phyloP scores from a whole-genome alignment of 2,113 vertebrate species.

The Choloepus hoffmanni region DNA sequence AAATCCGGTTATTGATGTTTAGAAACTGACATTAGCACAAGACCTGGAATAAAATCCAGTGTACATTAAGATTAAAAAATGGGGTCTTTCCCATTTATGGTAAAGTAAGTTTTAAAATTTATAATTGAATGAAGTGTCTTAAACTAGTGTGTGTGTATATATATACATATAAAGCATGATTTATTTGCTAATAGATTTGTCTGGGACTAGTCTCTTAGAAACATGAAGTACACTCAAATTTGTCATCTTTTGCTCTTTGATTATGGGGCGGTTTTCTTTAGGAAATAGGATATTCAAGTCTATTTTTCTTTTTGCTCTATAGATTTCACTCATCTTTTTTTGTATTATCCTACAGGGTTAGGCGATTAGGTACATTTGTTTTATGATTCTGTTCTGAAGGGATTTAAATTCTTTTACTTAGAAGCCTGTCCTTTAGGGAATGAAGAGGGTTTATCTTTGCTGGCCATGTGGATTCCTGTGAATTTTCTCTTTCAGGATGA shows the following conservation, averaged over 20 bases:
- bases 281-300: conserved; percentile 30
- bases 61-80: background rate
- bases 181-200: conserved; percentile 44
- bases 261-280: conserved; percentile 28
- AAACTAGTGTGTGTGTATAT: background rate
- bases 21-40: conserved; percentile 1
- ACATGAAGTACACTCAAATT: conserved; percentile 25
- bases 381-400: conserved; percentile 53
- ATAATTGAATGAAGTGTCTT: conserved; percentile 51
- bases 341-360: conserved; percentile 51
- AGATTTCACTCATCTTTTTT: conserved; percentile 59
- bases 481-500: conserved; percentile 24
- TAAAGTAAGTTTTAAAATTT: conserved; percentile 25
- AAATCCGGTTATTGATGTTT: background rate
- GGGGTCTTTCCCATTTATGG: background rate
- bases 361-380: conserved; percentile 46
- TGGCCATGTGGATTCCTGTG: conserved; percentile 32
- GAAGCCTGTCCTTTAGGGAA: conserved; percentile 50
- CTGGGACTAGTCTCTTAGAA: conserved; percentile 43
- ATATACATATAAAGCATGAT: background rate
- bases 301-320: conserved; percentile 56
- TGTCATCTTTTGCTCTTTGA: conserved; percentile 51
- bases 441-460: conserved; percentile 35
- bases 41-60: background rate
- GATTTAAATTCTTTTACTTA: conserved; percentile 56